Evolutionary conservation across 37 sponge, comb jelly and placozoan species (phyloP).

Genomic region (Petrosia ficiformis): DNA sequence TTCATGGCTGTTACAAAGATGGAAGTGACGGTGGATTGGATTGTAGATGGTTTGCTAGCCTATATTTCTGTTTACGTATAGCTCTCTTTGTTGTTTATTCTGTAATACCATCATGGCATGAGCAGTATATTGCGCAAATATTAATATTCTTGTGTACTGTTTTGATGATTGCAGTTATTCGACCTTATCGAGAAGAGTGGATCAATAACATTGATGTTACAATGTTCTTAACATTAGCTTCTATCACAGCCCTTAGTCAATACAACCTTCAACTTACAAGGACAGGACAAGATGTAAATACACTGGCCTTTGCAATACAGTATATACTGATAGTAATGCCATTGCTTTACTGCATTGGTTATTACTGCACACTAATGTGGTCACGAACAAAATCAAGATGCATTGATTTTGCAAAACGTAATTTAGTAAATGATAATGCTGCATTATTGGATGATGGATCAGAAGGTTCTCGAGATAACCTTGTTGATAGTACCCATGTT

Average conservation of each 20-base stretch:
- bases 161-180: neutral
- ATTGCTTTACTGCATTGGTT: slow-evolving; percentile 3
- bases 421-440: too few relatives aligned
- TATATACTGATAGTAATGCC: slow-evolving; percentile 1
- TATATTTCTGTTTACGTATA: neutral
- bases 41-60: slow-evolving; percentile 8
- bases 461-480: neutral
- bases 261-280: slow-evolving; percentile 22
- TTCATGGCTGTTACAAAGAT: slow-evolving; percentile 10
- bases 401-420: neutral
- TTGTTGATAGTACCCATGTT: neutral
- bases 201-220: slow-evolving; percentile 47
- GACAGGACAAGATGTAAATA: neutral
- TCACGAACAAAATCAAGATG: neutral
- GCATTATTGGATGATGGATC: too few relatives aligned
- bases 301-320: neutral
- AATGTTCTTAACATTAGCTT: slow-evolving; percentile 42
- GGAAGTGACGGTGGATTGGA: neutral
- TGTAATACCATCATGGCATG: neutral
- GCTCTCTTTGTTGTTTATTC: neutral
- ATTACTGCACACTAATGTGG: neutral
- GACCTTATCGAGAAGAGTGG: neutral
- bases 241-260: slow-evolving; percentile 34
- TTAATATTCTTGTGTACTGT: neutral
- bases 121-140: neutral